Conservation (phyloP, 2,888 invertebrate genomes). For the Cotesia congregata region DNA sequence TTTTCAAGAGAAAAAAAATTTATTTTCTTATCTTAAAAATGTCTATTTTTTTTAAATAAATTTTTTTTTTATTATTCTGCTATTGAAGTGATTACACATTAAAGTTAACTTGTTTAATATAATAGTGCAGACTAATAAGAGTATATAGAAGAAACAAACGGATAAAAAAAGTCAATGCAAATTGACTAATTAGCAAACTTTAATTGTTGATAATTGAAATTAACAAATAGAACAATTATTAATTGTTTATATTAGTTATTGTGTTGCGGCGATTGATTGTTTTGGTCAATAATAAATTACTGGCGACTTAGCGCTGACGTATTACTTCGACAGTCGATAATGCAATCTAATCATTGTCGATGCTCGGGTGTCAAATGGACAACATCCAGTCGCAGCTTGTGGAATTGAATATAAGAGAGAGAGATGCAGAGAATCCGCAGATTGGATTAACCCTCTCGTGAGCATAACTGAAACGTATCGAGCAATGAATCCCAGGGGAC, state of each 20-base stretch:
- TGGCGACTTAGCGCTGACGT: constrained; percentile 30
- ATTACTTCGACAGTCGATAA: constrained; percentile 41
- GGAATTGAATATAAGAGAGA: neutral
- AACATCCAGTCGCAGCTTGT: neutral
- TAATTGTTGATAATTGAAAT: neutral
- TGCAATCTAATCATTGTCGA: constrained; percentile 34
- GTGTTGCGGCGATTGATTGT: constrained; percentile 3
- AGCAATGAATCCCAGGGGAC: constrained; percentile 26
- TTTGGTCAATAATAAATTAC: constrained; percentile 23
- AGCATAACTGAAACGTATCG: constrained; percentile 25
- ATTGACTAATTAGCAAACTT: neutral
- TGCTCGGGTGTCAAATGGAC: neutral
- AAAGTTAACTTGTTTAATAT: no score
- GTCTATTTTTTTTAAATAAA: no score
- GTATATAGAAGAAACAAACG: no score
- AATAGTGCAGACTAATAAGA: no score
- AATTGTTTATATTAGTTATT: neutral
- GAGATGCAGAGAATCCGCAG: neutral
- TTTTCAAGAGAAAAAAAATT: no score
- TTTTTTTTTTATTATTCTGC: no score
- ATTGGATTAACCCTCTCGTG: constrained; percentile 38
- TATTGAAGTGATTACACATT: no score
- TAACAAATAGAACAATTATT: neutral
- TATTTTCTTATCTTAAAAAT: no score
- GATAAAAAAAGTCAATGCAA: no score